Evolutionary conservation across 2,797 vertebrate genomes (phyloP).

Genomic region (Sebastes hubbsi): DNA sequence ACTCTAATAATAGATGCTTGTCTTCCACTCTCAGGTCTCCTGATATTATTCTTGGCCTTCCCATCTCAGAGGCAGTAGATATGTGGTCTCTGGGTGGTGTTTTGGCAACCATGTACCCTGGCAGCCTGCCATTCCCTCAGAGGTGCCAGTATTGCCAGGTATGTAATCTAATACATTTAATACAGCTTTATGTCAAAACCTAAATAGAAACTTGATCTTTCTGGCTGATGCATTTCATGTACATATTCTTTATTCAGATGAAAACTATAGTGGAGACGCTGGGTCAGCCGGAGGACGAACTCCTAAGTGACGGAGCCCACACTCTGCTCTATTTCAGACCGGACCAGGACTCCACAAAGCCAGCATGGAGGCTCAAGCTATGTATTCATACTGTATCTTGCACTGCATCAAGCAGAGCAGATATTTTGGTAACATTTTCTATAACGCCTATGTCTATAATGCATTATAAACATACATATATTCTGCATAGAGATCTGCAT

Average conservation of each 20-base stretch:
- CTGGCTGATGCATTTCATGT: neutral
- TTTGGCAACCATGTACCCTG: neutral
- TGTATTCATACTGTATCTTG: neutral
- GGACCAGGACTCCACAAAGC: neutral
- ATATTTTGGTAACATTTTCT: neutral
- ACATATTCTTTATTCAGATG: neutral
- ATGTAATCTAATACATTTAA: neutral
- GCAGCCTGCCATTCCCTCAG: neutral
- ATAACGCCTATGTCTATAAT: neutral
- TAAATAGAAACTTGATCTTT: neutral
- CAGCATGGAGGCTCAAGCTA: neutral
- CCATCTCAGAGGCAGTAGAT: neutral
- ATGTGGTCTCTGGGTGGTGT: neutral
- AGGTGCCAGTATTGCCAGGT: neutral
- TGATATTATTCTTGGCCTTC: neutral
- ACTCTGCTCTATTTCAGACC: neutral
- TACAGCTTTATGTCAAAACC: neutral
- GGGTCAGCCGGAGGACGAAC: neutral
- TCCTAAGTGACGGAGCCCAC: neutral
- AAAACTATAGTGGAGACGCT: neutral
- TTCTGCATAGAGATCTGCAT: too few species aligned
- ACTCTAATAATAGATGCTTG: neutral
- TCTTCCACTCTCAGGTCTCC: neutral
- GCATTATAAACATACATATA: neutral
- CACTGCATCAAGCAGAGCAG: neutral